Conservation (phyloP, 2,797 vertebrate genomes). For the Acrossocheilus wenchowensis region DNA sequence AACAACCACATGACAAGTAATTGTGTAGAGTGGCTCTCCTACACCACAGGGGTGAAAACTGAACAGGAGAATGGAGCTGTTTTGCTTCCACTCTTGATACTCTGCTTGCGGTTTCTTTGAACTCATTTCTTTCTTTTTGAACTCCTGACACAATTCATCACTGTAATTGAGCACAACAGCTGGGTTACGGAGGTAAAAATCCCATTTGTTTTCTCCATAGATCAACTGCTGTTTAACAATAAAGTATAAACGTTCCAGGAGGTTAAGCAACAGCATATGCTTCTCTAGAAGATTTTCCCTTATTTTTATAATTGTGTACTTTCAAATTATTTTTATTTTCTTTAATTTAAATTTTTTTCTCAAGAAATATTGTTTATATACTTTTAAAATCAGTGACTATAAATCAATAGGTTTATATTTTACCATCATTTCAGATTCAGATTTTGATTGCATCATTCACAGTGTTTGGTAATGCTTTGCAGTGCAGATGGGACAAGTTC, state of each 20-base stretch:
- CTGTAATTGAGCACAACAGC: constrained; percentile 35
- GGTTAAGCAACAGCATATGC: background rate
- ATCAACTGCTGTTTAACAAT: background rate
- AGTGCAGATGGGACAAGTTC: background rate
- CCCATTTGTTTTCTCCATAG: constrained; percentile 9
- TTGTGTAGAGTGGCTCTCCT: background rate
- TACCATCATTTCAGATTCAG: background rate
- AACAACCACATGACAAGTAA: constrained; percentile 16
- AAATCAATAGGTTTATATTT: background rate
- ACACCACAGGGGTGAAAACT: background rate
- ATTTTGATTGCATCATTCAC: background rate
- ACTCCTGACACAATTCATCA: constrained; percentile 49
- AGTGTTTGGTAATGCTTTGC: background rate
- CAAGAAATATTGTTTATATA: background rate
- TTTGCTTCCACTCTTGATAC: constrained; percentile 28
- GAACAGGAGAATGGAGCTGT: background rate
- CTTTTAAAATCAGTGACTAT: background rate
- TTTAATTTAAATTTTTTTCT: background rate
- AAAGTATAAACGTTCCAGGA: background rate
- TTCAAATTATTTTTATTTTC: background rate
- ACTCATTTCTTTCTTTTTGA: constrained; percentile 25
- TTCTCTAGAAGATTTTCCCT: background rate
- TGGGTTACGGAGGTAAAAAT: background rate
- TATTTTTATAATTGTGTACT: background rate
- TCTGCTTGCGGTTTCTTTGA: constrained; percentile 19